A percentile compares a stretch with the other conserved stretches of the same genome.
These are phyloP conservation scores for Pithys albifrons DNA, from an alignment of 2,113 vertebrate species.

Conservation along the genomic window DNA sequence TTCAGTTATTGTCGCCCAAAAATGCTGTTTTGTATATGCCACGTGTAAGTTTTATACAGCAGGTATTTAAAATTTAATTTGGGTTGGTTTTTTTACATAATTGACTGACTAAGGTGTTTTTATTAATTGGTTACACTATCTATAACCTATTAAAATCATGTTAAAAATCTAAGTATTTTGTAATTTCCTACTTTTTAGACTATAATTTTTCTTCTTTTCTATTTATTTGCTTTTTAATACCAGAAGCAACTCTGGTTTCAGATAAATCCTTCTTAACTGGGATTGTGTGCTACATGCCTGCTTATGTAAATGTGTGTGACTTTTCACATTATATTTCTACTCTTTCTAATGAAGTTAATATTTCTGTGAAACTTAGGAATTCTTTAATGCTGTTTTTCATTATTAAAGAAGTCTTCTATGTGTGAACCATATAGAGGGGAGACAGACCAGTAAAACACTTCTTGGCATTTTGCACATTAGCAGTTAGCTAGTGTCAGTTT, in stretches of 20 bases:
- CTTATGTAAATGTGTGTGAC: background rate
- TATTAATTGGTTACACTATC: background rate
- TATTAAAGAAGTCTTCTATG: background rate
- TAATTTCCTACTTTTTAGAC: background rate
- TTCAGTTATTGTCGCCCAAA: background rate
- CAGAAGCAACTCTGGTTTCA: background rate
- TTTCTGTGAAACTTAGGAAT: background rate
- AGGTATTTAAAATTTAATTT: background rate
- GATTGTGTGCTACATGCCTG: background rate
- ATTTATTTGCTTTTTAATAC: background rate
- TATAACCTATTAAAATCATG: background rate
- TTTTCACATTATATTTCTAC: background rate
- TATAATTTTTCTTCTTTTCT: background rate
- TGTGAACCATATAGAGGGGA: background rate
- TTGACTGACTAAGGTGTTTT: background rate
- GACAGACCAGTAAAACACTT: constrained; percentile 15
- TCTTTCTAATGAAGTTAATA: background rate
- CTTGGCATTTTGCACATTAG: constrained; percentile 56
- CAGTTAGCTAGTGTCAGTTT: constrained; percentile 59
- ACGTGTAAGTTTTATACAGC: background rate
- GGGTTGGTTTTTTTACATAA: background rate
- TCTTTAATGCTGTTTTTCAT: background rate
- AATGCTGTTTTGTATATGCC: background rate
- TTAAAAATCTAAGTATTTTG: background rate
- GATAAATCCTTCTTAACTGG: background rate